Evolutionary conservation across 2,113 vertebrate genomes (phyloP).

Genomic region (Pipra filicauda): DNA sequence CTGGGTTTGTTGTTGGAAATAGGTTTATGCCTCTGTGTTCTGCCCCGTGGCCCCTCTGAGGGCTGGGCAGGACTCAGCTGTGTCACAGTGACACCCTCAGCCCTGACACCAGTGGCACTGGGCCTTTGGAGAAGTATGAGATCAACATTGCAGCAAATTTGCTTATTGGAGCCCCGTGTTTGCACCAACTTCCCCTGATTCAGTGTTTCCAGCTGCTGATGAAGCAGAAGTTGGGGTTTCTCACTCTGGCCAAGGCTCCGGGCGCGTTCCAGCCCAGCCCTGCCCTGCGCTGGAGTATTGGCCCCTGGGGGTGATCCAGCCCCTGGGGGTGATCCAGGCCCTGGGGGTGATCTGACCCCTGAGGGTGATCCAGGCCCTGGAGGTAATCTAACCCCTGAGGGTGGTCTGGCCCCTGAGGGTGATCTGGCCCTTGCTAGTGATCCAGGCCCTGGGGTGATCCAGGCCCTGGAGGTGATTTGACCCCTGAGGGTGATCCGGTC

Average conservation of each 20-base stretch:
- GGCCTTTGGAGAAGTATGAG: background rate
- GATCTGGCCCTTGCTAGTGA: too few species aligned
- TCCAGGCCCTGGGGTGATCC: background rate
- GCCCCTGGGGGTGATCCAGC: rapidly evolving
- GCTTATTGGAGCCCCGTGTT: rapidly evolving
- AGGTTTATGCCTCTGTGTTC: background rate
- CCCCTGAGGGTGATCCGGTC: background rate
- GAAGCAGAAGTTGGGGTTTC: background rate
- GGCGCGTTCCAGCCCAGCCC: rapidly evolving
- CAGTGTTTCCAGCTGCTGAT: rapidly evolving
- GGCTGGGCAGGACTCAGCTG: rapidly evolving
- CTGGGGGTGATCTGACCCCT: background rate
- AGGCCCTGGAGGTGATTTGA: background rate
- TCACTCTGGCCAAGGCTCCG: rapidly evolving
- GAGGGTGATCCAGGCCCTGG: rapidly evolving
- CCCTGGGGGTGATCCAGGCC: too few species aligned
- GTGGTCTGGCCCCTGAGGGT: background rate
- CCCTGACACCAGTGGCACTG: background rate
- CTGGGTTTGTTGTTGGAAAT: background rate
- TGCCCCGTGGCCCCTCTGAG: background rate
- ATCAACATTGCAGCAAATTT: background rate
- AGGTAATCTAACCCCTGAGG: background rate
- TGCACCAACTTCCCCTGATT: background rate
- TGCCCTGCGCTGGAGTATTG: rapidly evolving
- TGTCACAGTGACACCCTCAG: background rate